Evolutionary conservation across 2,797 vertebrate genomes (phyloP), one percentile per base, ranked within the genome.

Genomic region (Rhabdomys pumilio): DNA sequence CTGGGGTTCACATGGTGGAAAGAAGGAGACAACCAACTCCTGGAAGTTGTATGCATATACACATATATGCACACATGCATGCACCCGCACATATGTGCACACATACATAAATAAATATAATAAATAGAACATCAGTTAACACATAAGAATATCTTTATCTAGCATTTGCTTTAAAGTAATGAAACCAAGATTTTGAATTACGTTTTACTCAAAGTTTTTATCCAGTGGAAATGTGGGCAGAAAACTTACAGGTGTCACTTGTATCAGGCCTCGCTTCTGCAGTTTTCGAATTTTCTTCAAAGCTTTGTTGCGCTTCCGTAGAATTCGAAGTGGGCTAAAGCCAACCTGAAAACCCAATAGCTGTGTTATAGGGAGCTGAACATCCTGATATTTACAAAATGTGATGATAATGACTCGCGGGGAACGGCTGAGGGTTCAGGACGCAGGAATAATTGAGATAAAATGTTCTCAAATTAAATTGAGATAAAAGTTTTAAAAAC

Each of bases 241-340:
- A 57, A 59, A 61, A 99, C 99, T 97, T 97, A 99, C 99, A 0
- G 98, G 95, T 0, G 99, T 99, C 97, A 99, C 98, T 96, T 99
- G 98, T 86, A 99, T 98, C 94, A 99, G 98, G 90, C 99, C 99
- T 93, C 98, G 99, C 95, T 99, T 99, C 59, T 99, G 97, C 97
- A 99, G 98, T 96, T 99, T 99, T 94, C 98, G 99, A 75, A 99
- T 99, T 98, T 98, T 99, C 97, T 98, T 99, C 95, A 99, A 86
- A 34, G 99, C 99, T 98, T 99, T 99, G 95, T 99, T 99, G 92
- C 99, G 99, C 97, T 99, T 99, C 50, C 99, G 99, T 95, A 99
- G 97, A 84, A 99, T 97, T 97, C 99, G 99, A 97, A 99, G 90
- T 5, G 99, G 99, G 95, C 98, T 99, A 96, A 99, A 99, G 44